Evolutionary conservation across 1,140 invertebrate species (phyloP), one percentile per base, ranked within the genome.

Genomic region (Drosophila nikananu): DNA sequence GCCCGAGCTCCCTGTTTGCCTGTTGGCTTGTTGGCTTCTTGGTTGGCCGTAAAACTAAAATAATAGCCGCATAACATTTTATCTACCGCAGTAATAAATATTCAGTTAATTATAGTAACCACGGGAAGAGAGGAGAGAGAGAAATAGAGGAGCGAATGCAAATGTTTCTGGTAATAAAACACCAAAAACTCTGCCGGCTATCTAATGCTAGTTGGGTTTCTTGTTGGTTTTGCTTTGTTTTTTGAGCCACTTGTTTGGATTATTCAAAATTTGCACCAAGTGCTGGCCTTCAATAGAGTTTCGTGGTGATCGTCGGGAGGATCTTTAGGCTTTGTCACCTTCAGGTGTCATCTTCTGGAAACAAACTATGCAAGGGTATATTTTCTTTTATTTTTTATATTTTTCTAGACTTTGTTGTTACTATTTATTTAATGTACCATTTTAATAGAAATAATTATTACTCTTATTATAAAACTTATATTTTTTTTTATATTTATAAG

Each of bases 31-130:
- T 59, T 75, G 57, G 64, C 74, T 61, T 67, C 81, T 67, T 74
- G 64, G 77, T 77, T 60, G 79, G 49, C 79, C 86, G 89, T 90
- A 90, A 90, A 90, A 87, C 86, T 90, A 90, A 90, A 90, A 90
- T 90, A 90, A 90, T 90, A 86, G 86, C 86, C 75, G 86, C 86
- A 90, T 90, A 86, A 84, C 86, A 90, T 90, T 90, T 90, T 90
- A 90, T 90, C 86, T 90, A 90, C 86, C 86, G 86, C 86, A 90
- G 86, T 90, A 90, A 90, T 90, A 90, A 90, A 90, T 90, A 90
- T 86, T 74, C 76, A 90, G 81, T 90, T 90, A 90, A 90, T 90
- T 90, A 90, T 90, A 90, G 86, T 83, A 64, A 51, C 58, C 58
- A 70, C 74, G 54, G 25, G n/a, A 39, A 12, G 64, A 37, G 41